Base-by-base conservation (phyloP, 2,888 invertebrate genomes). In the Diplolepis rosae region DNA sequence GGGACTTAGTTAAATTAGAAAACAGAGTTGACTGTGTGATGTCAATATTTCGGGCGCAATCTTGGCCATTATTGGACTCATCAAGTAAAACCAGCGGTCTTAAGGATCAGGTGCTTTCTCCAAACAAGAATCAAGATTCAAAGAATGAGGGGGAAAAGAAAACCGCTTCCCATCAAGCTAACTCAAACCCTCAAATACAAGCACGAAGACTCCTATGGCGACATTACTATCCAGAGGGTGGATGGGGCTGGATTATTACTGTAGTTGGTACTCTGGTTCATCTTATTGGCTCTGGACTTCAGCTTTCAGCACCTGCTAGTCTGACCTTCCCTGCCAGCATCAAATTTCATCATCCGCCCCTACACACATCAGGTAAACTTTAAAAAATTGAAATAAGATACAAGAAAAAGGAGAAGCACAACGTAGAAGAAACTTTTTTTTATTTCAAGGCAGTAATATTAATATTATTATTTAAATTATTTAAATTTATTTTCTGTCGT, bases 161-260 rank as follows among this genome's bases (percentile, higher is more conserved):
- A 69, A 89, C 90, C 6, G 90, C 89, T n/a, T 81, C 22, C 68
- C 48, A 32, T 6, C 68, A 52, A 22, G 70, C 66, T 35, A 68
- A 61, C 24, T 52, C 74, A 32, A 73, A 83, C 83, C 54, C 91
- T 61, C 90, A 92, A 75, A 91, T 92, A 50, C 92, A 93, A 51
- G 93, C 93, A 0, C 91, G 93, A 9, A 90, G 93, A 66, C 91
- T 93, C 54, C 90, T 94, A 54, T 93, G 93, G 70, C 91, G 94
- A 35, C 94, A 95, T 80, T 95, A 95, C 89, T 95, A 95, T 88
- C 95, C 95, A 3, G 96, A 96, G 90, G 95, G 95, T 2, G 95
- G 95, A 13, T 96, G 95, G 95, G 95, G 96, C 15, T 96, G 95
- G 94, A 92, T 95, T 66, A 90, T 92, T 65, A 94, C 94, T 73